A percentile compares a stretch with the other conserved stretches of the same genome.
Evolutionary conservation across 2,888 invertebrate species (phyloP).

Genomic region (Pollenia labialis): DNA sequence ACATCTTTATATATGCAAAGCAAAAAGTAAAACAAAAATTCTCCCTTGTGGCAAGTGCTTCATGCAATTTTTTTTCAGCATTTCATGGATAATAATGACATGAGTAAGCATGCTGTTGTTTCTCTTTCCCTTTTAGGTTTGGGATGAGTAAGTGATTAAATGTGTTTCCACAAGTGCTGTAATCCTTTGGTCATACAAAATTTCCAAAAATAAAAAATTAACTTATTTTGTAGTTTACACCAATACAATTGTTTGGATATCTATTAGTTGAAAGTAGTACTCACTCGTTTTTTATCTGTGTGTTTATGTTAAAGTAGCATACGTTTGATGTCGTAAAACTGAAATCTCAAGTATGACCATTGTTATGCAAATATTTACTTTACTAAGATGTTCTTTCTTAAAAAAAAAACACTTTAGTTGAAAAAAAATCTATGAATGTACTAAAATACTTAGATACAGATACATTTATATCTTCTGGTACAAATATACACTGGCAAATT

Average conservation of each 20-base stretch:
- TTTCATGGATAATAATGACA: slow-evolving; percentile 32
- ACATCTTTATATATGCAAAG: neutral
- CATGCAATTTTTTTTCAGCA: neutral
- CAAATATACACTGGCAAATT: neutral
- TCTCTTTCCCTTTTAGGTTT: neutral
- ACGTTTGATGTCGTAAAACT: slow-evolving; percentile 49
- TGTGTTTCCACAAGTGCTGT: slow-evolving; percentile 63
- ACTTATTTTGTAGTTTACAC: slow-evolving; percentile 24
- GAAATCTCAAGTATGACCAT: slow-evolving; percentile 67
- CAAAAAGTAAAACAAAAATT: neutral
- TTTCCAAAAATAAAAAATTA: neutral
- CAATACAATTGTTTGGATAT: neutral
- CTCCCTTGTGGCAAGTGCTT: neutral
- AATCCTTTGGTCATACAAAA: slow-evolving; percentile 55
- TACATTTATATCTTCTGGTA: neutral
- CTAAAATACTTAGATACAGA: neutral
- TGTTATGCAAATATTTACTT: slow-evolving; percentile 70
- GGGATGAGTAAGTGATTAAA: slow-evolving; percentile 70
- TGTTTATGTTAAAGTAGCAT: neutral
- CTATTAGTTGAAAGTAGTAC: neutral
- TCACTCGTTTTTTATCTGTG: neutral
- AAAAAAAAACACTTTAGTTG: slow-evolving; percentile 38
- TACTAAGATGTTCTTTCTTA: slow-evolving; percentile 40
- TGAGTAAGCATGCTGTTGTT: slow-evolving; percentile 30
- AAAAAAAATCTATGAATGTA: too few relatives aligned